phyloP scores from a whole-genome alignment of 2,797 vertebrate species.

The Notolabrus celidotus region DNA sequence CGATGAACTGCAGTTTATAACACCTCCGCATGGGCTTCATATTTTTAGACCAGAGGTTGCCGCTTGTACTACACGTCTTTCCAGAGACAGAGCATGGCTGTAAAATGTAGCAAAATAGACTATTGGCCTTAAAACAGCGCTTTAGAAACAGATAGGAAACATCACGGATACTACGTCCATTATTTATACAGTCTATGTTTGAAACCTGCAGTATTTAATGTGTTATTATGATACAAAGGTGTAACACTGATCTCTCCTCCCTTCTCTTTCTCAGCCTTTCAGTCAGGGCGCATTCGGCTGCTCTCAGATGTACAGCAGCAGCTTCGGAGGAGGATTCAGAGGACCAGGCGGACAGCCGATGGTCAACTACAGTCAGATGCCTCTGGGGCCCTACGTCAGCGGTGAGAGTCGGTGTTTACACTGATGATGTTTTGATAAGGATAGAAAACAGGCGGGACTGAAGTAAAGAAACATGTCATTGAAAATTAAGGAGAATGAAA shows the following conservation, averaged over 20 bases:
- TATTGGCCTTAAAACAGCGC: too few relatives aligned
- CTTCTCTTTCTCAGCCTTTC: constrained; percentile 77
- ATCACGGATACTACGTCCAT: too few relatives aligned
- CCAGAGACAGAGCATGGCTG: too few relatives aligned
- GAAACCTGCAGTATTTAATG: background rate
- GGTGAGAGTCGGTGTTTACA: constrained; percentile 82
- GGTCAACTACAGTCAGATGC: constrained; percentile 99
- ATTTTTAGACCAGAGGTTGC: too few relatives aligned
- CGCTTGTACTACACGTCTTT: too few relatives aligned
- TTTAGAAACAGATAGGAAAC: too few relatives aligned
- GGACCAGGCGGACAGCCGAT: constrained; percentile 92
- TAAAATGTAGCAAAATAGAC: too few relatives aligned
- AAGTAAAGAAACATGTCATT: background rate
- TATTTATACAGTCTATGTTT: background rate
- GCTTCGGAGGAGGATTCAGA: constrained; percentile 92
- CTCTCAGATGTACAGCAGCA: constrained; percentile 94
- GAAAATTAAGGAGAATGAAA: background rate
- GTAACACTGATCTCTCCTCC: background rate
- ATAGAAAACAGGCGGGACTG: background rate
- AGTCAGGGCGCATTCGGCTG: constrained; percentile 91
- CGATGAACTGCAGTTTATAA: too few relatives aligned
- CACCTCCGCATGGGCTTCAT: too few relatives aligned
- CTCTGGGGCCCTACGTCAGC: constrained; percentile 96
- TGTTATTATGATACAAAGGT: background rate
- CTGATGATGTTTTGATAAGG: background rate